Conservation (phyloP, 2,888 invertebrate species). For the Pterobdella sp. region DNA sequence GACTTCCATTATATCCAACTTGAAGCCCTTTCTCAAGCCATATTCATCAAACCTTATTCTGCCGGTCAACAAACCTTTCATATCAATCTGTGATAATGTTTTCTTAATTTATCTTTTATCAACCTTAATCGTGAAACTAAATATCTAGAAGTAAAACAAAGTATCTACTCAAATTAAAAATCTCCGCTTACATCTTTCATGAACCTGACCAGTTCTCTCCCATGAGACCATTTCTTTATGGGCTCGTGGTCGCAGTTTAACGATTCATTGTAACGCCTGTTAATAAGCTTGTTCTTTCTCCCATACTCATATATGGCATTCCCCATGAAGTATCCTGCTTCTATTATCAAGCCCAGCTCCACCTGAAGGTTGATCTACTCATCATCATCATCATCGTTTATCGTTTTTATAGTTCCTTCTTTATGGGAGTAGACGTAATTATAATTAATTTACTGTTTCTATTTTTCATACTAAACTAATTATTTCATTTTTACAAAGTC, state of each 20-base stretch:
- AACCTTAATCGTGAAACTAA: not conserved
- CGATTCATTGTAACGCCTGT: conserved; percentile 21
- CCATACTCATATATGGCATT: conserved; percentile 12
- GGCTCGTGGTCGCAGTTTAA: conserved; percentile 33
- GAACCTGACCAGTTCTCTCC: conserved; percentile 29
- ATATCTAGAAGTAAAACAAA: not conserved
- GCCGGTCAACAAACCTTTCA: conserved; percentile 44
- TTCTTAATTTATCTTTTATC: not conserved
- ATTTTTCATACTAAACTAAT: not conserved
- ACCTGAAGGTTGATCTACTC: conserved; percentile 6
- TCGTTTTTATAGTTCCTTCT: too few species aligned
- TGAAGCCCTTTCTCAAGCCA: conserved; percentile 42
- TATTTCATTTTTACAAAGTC: too few species aligned
- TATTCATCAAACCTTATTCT: conserved; percentile 43
- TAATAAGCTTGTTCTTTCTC: not conserved
- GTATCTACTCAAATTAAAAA: not conserved
- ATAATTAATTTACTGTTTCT: not conserved
- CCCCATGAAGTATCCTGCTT: conserved; percentile 22
- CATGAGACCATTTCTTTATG: conserved; percentile 54
- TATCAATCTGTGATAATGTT: conserved; percentile 38
- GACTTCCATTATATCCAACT: conserved; percentile 44
- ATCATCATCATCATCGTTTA: too few species aligned
- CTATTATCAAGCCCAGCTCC: conserved; percentile 29
- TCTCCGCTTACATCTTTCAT: conserved; percentile 23
- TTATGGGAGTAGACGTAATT: not conserved